These are phyloP conservation scores for Drosophila rellima DNA, from an alignment of 2,888 invertebrate species.

Conservation along the genomic window DNA sequence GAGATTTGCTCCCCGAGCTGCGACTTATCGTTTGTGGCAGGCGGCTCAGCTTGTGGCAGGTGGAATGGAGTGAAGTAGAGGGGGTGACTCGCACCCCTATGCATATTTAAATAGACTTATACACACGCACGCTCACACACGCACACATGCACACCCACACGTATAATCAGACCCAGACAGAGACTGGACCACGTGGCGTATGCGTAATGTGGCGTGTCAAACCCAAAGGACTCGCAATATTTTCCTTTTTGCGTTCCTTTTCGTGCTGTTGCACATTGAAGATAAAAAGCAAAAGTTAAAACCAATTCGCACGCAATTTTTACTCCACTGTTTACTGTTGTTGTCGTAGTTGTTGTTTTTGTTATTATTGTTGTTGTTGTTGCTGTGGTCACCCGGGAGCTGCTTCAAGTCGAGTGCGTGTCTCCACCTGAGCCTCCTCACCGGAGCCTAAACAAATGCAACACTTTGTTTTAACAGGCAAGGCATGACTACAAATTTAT, in stretches of 20 bases:
- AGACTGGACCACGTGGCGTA: slow-evolving; percentile 59
- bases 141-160: slow-evolving; percentile 35
- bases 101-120: slow-evolving; percentile 36
- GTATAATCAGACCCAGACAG: neutral
- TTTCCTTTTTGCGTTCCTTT: slow-evolving; percentile 36
- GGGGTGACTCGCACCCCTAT: slow-evolving; percentile 10
- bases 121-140: slow-evolving; percentile 19
- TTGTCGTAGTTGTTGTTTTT: slow-evolving; percentile 12
- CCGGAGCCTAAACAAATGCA: slow-evolving; percentile 78
- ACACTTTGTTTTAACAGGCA: slow-evolving; percentile 68
- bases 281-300: slow-evolving; percentile 82
- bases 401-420: slow-evolving; percentile 55
- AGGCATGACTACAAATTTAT: slow-evolving; percentile 72
- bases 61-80: neutral
- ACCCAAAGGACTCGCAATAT: slow-evolving; percentile 60
- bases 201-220: slow-evolving; percentile 69
- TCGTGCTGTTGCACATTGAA: slow-evolving; percentile 75
- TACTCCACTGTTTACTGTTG: slow-evolving; percentile 52
- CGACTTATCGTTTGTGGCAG: slow-evolving; percentile 34
- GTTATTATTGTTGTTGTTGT: slow-evolving; percentile 41
- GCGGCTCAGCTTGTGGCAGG: slow-evolving; percentile 1
- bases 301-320: slow-evolving; percentile 81
- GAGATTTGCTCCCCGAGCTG: slow-evolving; percentile 56
- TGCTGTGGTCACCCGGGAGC: slow-evolving; percentile 53
- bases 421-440: slow-evolving; percentile 21